Evolutionary conservation across 2,113 vertebrate genomes (phyloP), one percentile per base, ranked within the genome.

Genomic region (Lontra canadensis): DNA sequence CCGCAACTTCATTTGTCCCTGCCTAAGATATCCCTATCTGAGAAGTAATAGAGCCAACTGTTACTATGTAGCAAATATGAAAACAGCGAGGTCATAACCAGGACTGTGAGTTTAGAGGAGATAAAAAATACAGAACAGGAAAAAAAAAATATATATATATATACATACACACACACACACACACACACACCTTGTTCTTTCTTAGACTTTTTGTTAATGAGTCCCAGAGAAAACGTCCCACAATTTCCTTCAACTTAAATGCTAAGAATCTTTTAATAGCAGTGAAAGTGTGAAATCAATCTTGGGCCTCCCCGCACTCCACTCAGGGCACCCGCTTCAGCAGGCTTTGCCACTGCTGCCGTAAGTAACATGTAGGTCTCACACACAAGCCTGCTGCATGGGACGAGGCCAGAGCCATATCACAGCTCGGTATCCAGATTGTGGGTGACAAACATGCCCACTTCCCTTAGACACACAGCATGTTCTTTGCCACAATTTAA

Each of bases 241-340:
- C 12, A n/a, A 47, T 90, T 49, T 90, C 23, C 23, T 73, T 94
- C 34, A 49, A 1, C 7, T 14, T 57, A 44, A 88, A n/a, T 74
- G 63, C 44, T 95, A 61, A 94, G 67, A 83, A 78, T 83, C 82
- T 78, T 94, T 61, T 96, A 74, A 78, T 20, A 90, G 71, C 44
- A 91, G 29, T 83, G 71, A 71, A 61, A 94, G 18, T 11, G 23
- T 25, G 57, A 90, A 44, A 96, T 80, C 52, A 49, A 15, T 73
- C 55, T 79, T 36, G 44, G 73, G 47, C 14, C 10, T 94, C 31
- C 69, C 7, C 14, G 34, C 0, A 4, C 47, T 55, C 18, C 6
- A 4, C 94, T 79, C 42, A 52, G 76, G 94, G 88, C 59, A 44
- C 23, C 4, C 34, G 61, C 55, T 87, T 91, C 65, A 57, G 92